Conservation (phyloP, 2,888 invertebrate species). For the Agapostemon virescens region DNA sequence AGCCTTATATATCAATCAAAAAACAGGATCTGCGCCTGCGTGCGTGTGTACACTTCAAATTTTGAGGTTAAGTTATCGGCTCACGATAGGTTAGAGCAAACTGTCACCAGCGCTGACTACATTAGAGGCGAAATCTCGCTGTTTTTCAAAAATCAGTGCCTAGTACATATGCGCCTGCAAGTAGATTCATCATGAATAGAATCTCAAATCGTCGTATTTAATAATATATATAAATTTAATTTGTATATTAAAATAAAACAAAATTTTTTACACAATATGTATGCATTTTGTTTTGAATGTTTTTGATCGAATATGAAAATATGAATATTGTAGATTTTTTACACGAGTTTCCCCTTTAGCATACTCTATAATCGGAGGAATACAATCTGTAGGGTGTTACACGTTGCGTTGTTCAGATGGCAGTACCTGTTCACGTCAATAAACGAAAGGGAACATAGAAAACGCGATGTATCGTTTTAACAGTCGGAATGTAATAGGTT, state of each 20-base stretch:
- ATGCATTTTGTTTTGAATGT: background rate
- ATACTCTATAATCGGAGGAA: background rate
- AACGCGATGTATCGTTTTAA: background rate
- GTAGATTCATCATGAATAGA: background rate
- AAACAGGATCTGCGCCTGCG: constrained; percentile 70
- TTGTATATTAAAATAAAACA: background rate
- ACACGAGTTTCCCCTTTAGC: background rate
- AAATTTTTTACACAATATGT: background rate
- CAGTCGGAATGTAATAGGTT: constrained; percentile 38
- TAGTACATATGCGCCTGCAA: background rate
- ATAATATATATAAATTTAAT: background rate
- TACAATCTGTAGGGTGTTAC: constrained; percentile 27
- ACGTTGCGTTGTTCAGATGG: constrained; percentile 27
- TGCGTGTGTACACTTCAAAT: constrained; percentile 31
- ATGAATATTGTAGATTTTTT: background rate
- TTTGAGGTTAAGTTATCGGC: constrained; percentile 63
- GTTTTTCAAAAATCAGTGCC: background rate
- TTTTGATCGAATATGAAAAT: background rate
- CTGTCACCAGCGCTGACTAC: background rate
- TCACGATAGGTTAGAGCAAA: constrained; percentile 44
- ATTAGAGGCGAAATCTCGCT: background rate
- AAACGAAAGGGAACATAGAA: constrained; percentile 12
- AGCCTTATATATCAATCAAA: constrained; percentile 72
- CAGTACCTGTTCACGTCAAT: constrained; percentile 53
- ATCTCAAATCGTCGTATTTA: background rate